A percentile compares a stretch with the other conserved stretches of the same genome.
Evolutionary conservation across 2,888 invertebrate species (phyloP).

Genomic region (Actias luna): DNA sequence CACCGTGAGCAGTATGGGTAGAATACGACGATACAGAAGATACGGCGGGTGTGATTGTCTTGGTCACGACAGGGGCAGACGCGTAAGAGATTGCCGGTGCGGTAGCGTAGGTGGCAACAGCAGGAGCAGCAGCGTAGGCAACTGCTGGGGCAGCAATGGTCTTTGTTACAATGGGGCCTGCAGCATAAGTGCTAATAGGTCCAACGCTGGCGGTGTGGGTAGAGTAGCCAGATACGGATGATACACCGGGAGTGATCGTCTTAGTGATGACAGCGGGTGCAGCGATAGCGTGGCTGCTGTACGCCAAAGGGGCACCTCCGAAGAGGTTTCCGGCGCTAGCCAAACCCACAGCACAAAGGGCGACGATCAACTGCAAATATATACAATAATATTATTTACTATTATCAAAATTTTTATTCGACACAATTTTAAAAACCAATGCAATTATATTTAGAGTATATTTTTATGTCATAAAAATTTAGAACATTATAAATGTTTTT

Average conservation of each 20-base stretch:
- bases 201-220: slow-evolving; percentile 51
- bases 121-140: slow-evolving; percentile 36
- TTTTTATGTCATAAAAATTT: not conserved
- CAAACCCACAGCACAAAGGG: slow-evolving; percentile 82
- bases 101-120: slow-evolving; percentile 30
- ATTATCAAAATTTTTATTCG: not conserved
- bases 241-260: slow-evolving; percentile 51
- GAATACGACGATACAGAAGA: slow-evolving; percentile 57
- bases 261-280: slow-evolving; percentile 60
- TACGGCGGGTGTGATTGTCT: slow-evolving; percentile 46
- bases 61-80: slow-evolving; percentile 34
- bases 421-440: not conserved
- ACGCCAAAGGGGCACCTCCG: slow-evolving; percentile 71
- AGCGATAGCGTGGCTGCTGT: slow-evolving; percentile 66
- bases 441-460: not conserved
- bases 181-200: slow-evolving; percentile 67
- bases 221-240: slow-evolving; percentile 46
- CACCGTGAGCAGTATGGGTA: slow-evolving; percentile 48
- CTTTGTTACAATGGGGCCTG: not conserved
- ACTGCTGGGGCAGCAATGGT: slow-evolving; percentile 60
- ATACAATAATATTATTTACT: not conserved
- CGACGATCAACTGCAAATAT: slow-evolving; percentile 51
- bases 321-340: slow-evolving; percentile 81
- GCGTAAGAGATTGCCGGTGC: slow-evolving; percentile 22
- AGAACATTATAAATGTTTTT: not conserved